These are phyloP conservation scores for Dromiciops gliroides DNA, from an alignment of 2,113 vertebrate species.

Conservation along the genomic window DNA sequence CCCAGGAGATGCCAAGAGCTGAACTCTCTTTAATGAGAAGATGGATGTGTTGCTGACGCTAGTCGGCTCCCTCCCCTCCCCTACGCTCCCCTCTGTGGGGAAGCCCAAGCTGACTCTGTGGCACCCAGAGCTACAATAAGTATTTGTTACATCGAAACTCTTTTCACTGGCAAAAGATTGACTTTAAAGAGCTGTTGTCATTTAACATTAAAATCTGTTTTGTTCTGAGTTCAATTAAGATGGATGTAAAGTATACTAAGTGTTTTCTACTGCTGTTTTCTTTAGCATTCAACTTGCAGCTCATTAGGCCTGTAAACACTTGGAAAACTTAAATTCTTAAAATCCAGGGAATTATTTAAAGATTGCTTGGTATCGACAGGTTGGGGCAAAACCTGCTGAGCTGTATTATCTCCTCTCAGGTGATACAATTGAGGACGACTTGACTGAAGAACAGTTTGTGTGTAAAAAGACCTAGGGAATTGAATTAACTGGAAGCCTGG, in stretches of 20 bases:
- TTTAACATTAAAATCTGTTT: background rate
- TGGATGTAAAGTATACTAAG: background rate
- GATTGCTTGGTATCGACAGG: background rate
- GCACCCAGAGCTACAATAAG: background rate
- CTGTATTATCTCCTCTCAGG: background rate
- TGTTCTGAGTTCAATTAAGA: background rate
- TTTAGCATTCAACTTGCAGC: background rate
- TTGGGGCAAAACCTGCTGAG: background rate
- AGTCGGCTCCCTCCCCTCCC: background rate
- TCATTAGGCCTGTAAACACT: background rate
- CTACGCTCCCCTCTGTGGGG: background rate
- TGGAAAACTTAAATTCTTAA: background rate
- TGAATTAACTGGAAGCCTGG: background rate
- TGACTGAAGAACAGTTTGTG: background rate
- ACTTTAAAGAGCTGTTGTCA: background rate
- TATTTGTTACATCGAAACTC: background rate
- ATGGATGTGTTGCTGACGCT: background rate
- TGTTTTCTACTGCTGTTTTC: background rate
- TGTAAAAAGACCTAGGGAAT: background rate
- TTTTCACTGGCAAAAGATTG: background rate
- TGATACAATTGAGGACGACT: background rate
- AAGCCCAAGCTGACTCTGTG: background rate
- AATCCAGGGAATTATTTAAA: background rate
- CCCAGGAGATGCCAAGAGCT: background rate
- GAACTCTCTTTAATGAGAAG: background rate